Percentiles rank a stretch among this genome's conserved stretches.
Conservation (phyloP, 2,888 invertebrate genomes). For the Sphecodes monilicornis region DNA sequence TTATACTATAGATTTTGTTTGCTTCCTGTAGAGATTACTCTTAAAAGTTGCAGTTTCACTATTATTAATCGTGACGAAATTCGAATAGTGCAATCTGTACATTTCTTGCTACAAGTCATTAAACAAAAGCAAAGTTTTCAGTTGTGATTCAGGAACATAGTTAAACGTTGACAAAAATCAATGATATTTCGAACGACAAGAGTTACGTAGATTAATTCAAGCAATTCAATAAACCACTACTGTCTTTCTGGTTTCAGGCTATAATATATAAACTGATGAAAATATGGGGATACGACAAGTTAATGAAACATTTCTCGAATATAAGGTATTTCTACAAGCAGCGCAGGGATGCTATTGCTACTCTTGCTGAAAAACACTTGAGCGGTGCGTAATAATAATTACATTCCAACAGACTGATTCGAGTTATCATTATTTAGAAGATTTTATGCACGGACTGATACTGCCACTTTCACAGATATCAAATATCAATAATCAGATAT, state of each 20-base stretch:
- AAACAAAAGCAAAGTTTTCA: too few relatives aligned
- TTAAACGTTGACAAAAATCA: neutral
- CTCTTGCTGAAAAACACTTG: slow-evolving; percentile 87
- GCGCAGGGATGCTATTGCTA: slow-evolving; percentile 88
- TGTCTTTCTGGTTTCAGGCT: slow-evolving; percentile 84
- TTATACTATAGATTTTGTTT: neutral
- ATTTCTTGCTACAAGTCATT: too few relatives aligned
- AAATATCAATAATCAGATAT: too few relatives aligned
- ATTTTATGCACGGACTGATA: neutral
- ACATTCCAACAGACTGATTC: neutral
- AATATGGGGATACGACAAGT: slow-evolving; percentile 87
- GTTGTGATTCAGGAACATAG: too few relatives aligned
- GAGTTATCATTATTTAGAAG: neutral
- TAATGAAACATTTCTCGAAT: slow-evolving; percentile 86
- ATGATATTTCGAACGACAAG: neutral
- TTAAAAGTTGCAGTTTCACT: neutral
- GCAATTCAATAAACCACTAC: neutral
- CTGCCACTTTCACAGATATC: neutral
- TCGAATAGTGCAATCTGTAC: too few relatives aligned
- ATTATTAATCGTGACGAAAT: too few relatives aligned
- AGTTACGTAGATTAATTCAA: neutral
- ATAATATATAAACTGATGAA: slow-evolving; percentile 86
- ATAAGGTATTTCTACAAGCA: slow-evolving; percentile 88
- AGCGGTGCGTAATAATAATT: slow-evolving; percentile 81
- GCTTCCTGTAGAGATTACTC: neutral